A percentile compares a stretch with the other conserved stretches of the same genome.
phyloP scores from a whole-genome alignment of 2,797 vertebrate species.

The Antrozous pallidus region DNA sequence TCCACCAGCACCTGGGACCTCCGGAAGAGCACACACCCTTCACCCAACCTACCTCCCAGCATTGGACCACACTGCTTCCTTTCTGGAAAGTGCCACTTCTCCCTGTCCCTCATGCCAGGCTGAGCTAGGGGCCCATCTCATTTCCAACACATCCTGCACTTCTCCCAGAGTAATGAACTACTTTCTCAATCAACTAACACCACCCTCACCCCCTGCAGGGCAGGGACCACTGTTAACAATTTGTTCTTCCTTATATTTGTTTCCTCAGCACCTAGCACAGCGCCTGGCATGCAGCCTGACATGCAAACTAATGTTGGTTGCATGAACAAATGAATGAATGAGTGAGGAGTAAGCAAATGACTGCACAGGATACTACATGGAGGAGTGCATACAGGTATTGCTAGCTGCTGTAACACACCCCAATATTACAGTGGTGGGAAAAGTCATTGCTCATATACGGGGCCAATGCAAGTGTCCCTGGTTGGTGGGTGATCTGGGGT shows the following conservation, averaged over 20 bases:
- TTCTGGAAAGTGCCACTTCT: neutral
- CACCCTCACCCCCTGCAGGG: neutral
- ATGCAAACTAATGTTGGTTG: neutral
- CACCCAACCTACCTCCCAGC: neutral
- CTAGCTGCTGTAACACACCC: neutral
- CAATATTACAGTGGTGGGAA: neutral
- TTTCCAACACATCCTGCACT: neutral
- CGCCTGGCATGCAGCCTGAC: neutral
- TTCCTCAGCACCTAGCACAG: neutral
- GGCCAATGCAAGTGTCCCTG: neutral
- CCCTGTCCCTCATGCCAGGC: neutral
- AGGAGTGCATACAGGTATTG: neutral
- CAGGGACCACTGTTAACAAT: neutral
- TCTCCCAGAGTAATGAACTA: neutral
- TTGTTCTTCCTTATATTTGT: neutral
- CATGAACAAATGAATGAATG: neutral
- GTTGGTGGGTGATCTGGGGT: neutral
- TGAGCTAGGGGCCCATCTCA: neutral
- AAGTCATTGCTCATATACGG: neutral
- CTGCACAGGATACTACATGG: neutral
- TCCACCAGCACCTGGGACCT: accelerated
- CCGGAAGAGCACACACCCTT: neutral
- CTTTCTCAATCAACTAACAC: neutral
- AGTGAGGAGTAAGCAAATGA: neutral
- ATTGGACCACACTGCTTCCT: neutral